Evolutionary conservation across 2,888 invertebrate species (phyloP), one percentile per base, ranked within the genome.

Genomic region (Amphipyra berbera): DNA sequence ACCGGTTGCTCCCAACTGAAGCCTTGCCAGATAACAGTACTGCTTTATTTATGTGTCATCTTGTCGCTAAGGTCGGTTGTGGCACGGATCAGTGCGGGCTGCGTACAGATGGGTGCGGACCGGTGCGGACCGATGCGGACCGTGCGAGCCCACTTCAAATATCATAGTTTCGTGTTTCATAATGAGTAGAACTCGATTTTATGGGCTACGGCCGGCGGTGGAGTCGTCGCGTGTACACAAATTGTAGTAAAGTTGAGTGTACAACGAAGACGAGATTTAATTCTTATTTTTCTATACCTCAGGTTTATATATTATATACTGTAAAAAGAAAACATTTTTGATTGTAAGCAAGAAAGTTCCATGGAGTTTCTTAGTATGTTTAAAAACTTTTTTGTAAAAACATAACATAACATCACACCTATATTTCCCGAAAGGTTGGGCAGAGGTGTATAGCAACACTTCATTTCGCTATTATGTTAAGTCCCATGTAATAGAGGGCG

Each of bases 161-260:
- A 91, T 93, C 92, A 91, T 91, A 91, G 91, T 88, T 92, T 91
- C 92, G 90, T 90, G 89, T 94, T 94, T 93, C 93, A 93, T 94
- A 94, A 94, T 92, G 92, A 92, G 90, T 88, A 79, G 85, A 92
- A 94, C 93, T 87, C 85, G 92, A 93, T 93, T 90, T 89, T 84
- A 89, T 88, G 83, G 90, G 79, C 82, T 87, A 85, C 73, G 61
- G 83, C 72, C 63, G 60, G 80, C 83, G 42, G 83, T 90, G 88
- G 93, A 94, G 93, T 84, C 80, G 91, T 75, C 60, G 65, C 54
- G 46, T 65, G 58, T 63, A 68, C 76, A 79, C 73, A 61, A 69
- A 54, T 52, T 56, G 3, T n/a, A 49, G 2, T 55, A 45, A 61
- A 69, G 53, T 57, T 55, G 38, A 41, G 65, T 57, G 27, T 47